Evolutionary conservation across 2,113 vertebrate genomes (phyloP), one percentile per base, ranked within the genome.

Genomic region (Petromus typicus): DNA sequence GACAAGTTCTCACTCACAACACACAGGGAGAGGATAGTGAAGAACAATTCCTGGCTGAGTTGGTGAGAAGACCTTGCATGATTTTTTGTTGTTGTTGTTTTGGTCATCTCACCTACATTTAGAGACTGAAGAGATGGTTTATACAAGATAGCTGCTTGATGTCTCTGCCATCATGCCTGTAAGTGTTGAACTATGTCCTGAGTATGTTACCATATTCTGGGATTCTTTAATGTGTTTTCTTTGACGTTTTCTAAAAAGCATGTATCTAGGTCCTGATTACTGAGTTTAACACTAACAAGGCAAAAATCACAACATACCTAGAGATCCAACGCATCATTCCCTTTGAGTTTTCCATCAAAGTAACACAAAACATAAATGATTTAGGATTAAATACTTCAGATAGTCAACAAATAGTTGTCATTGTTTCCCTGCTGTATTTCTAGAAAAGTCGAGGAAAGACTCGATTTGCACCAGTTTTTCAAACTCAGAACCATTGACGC

Each of bases 271-370:
- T 83, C n/a, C 51, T 92, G 18, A 11, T 51, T 91, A 48, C 6
- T 45, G 7, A 13, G 9, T 67, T 94, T 20, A 43, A 27, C 18
- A 56, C 7, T 56, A 6, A 45, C 16, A n/a, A 12, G 7, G 18
- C 18, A 76, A 51, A 57, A 57, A 16, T 56, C 56, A 2, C 79
- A 82, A 22, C 9, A 66, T 9, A 11, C 1, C n/a, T 8, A 71
- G 67, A 71, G 20, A 3, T 22, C 22, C 43, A 22, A 71, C 45
- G 37, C 11, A 59, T 40, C 25, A 69, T 84, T 96, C 17, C 27
- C 8, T 95, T 91, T 92, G 85, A 7, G 5, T 76, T 95, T 96
- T 93, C 27, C 1, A 25, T 80, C 32, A 63, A 80, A 80, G 18
- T 93, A 82, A 80, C 14, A n/a, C 30, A 91, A 78, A 16, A 14